These are phyloP conservation scores for Eupithecia centaureata DNA, from an alignment of 2,888 invertebrate genomes.

Conservation along the genomic window DNA sequence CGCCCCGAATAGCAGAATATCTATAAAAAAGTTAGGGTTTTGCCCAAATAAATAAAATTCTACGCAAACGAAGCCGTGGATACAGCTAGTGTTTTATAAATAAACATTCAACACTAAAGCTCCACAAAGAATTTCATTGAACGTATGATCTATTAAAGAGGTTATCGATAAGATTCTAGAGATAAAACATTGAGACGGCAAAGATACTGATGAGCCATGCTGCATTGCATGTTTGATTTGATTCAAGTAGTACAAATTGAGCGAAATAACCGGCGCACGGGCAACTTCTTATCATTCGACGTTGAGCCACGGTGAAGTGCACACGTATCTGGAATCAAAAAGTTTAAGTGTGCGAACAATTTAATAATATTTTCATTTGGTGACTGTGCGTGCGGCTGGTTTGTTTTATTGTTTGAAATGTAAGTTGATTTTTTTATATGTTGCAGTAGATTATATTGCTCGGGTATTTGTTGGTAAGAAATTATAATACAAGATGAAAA, in stretches of 20 bases:
- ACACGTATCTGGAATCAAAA: conserved; percentile 48
- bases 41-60: no score
- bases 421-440: conserved; percentile 30
- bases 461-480: neutral
- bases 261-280: conserved; percentile 49
- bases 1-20: no score
- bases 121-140: conserved; percentile 4
- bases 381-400: conserved; percentile 33
- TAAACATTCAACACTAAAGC: neutral
- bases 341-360: conserved; percentile 39
- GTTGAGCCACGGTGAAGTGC: conserved; percentile 56
- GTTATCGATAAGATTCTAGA: conserved; percentile 6
- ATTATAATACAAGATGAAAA: neutral
- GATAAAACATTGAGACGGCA: conserved; percentile 24
- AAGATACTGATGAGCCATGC: conserved; percentile 17
- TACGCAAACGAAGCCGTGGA: no score
- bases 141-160: neutral
- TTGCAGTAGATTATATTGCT: neutral
- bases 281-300: conserved; percentile 64
- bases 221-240: conserved; percentile 15
- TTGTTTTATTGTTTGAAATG: conserved; percentile 27
- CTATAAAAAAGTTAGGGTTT: no score
- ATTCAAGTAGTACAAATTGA: conserved; percentile 15
- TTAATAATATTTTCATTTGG: conserved; percentile 15
- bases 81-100: neutral